Base-by-base conservation (phyloP, 2,888 invertebrate genomes). In the Himalopsyche kuldschensis region DNA sequence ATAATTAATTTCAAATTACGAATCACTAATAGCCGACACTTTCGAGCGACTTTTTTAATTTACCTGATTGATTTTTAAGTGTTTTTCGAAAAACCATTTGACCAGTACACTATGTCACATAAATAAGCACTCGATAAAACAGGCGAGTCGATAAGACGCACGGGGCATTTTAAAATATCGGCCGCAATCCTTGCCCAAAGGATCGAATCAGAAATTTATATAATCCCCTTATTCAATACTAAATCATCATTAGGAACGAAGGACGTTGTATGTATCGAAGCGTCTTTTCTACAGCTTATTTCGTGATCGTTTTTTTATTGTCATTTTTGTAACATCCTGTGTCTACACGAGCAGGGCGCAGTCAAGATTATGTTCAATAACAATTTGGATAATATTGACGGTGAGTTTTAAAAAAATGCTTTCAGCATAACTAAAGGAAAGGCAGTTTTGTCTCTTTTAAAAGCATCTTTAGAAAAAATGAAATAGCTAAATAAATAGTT, bases 191-290 rank as follows among this genome's bases (percentile, higher is more conserved):
- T 47, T 17, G 11, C 4, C 48, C 80, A 55, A 75, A 47, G 83
- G 78, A 82, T 85, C 85, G 85, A 85, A 85, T 85, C 80, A 75
- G 83, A 82, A 78, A 83, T 85, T 85, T 85, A 85, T 85, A 80
- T 85, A 82, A 84, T 82, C 81, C 81, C 77, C 75, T 83, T 80
- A 85, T 84, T 83, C 83, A 85, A 85, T 85, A 83, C 79, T 85
- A 85, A 85, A 85, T 85, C 85, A 85, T 85, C 85, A 85, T 85
- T 85, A 85, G 85, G 80, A 75, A 41, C 82, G 77, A 80, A 80
- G 82, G 78, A 81, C 78, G 81, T 55, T 55, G 78, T 77, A 80
- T 47, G 83, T 84, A 83, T 85, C 81, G 85, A 81, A 83, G 83
- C 81, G 82, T 84, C 83, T 81, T 85, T 83, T 85, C 82, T 63